Conservation (phyloP, 1,140 invertebrate genomes). For the Streblospio benedicti region DNA sequence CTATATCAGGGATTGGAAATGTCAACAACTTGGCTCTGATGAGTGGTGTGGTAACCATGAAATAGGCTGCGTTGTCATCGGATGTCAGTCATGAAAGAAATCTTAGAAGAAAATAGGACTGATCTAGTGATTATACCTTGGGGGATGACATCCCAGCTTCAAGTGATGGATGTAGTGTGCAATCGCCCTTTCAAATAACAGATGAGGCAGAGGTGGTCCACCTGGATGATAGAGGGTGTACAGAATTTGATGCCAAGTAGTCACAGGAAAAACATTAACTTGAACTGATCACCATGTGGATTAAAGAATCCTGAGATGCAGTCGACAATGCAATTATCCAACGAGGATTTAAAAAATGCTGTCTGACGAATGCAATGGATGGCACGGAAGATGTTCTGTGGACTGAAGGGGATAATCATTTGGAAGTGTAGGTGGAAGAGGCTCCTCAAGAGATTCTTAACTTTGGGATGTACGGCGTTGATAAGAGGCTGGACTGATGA, state of each 20-base stretch:
- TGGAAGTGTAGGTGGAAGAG: no score
- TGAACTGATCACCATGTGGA: neutral
- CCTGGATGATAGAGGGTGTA: neutral
- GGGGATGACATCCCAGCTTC: neutral
- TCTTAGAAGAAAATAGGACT: neutral
- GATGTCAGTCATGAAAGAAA: neutral
- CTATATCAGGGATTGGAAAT: no score
- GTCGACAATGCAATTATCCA: neutral
- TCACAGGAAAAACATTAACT: neutral
- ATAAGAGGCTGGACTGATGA: no score
- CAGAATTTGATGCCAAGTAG: neutral
- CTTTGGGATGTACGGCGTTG: no score
- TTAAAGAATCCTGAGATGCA: neutral
- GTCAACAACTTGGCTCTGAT: no score
- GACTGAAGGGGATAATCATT: neutral
- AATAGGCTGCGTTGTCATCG: neutral
- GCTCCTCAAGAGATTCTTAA: no score
- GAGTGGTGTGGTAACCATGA: no score
- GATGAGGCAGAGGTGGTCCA: neutral
- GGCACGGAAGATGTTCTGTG: conserved; percentile 8
- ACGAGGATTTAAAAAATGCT: neutral
- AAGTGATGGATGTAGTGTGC: neutral
- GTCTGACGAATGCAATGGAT: conserved; percentile 5
- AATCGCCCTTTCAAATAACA: neutral
- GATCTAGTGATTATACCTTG: conserved; percentile 2